These are phyloP conservation scores for Pseudomyrmex gracilis DNA, from an alignment of 1,140 invertebrate genomes.

Conservation along the genomic window DNA sequence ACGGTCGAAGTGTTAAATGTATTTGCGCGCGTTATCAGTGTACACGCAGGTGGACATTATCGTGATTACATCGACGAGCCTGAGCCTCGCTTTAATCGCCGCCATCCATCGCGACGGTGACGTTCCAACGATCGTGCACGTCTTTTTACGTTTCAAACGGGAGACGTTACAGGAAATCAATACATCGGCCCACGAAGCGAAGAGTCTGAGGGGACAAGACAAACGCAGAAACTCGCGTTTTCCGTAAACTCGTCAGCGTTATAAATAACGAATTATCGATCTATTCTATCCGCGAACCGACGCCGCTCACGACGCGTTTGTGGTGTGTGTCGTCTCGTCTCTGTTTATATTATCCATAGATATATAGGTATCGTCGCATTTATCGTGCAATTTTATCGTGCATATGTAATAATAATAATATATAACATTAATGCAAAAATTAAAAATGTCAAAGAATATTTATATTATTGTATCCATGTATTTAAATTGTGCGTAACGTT, in stretches of 20 bases:
- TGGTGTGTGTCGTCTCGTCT: conserved; percentile 3
- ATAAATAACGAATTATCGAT: conserved; percentile 57
- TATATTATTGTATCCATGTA: too few relatives aligned
- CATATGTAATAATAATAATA: background rate
- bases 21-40: conserved; percentile 40
- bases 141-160: conserved; percentile 80
- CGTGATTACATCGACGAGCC: conserved; percentile 43
- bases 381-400: conserved; percentile 6
- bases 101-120: conserved; percentile 45
- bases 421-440: conserved; percentile 2
- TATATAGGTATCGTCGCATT: conserved; percentile 46
- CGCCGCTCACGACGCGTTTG: background rate
- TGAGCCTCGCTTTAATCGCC: conserved; percentile 39
- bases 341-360: conserved; percentile 28
- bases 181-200: conserved; percentile 75
- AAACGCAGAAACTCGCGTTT: conserved; percentile 66
- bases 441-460: too few relatives aligned
- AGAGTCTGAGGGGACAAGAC: conserved; percentile 64
- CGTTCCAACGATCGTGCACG: conserved; percentile 65
- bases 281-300: conserved; percentile 24
- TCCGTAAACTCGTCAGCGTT: conserved; percentile 72
- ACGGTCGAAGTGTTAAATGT: conserved; percentile 32
- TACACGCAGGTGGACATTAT: conserved; percentile 53
- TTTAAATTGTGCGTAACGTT: too few relatives aligned
- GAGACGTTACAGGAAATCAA: conserved; percentile 82